phyloP scores from a whole-genome alignment of 2,888 invertebrate species.

The Lasius fuliginosus region DNA sequence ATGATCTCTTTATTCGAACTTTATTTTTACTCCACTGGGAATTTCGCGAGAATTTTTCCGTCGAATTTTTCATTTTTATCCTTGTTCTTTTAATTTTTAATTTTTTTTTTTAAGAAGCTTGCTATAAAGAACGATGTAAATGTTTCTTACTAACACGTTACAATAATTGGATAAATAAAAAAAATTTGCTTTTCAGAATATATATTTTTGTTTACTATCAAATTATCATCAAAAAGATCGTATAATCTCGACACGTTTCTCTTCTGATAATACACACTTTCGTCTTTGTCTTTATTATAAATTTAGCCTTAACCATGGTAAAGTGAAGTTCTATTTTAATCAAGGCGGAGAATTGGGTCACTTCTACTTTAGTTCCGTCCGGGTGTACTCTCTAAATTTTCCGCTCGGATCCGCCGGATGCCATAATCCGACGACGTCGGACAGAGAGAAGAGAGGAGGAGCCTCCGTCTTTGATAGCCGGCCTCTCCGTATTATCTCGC shows the following conservation, averaged over 20 bases:
- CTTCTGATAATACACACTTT: too few species aligned
- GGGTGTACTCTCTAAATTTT: constrained; percentile 18
- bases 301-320: constrained; percentile 1
- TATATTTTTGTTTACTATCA: neutral
- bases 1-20: neutral
- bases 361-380: neutral
- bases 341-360: constrained; percentile 34
- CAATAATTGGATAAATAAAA: too few species aligned
- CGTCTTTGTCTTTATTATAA: neutral
- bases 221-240: neutral
- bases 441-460: neutral
- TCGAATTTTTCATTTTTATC: neutral
- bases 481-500: constrained; percentile 39
- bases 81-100: neutral
- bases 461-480: constrained; percentile 41
- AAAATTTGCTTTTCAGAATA: too few species aligned
- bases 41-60: neutral
- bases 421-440: constrained; percentile 11
- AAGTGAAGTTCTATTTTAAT: constrained; percentile 32
- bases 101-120: neutral
- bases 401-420: constrained; percentile 7
- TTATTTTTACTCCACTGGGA: neutral
- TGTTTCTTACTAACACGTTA: neutral
- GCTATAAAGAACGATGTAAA: neutral
- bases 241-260: neutral